Conservation (phyloP, 2,888 invertebrate species). For the Julus scandinavius region DNA sequence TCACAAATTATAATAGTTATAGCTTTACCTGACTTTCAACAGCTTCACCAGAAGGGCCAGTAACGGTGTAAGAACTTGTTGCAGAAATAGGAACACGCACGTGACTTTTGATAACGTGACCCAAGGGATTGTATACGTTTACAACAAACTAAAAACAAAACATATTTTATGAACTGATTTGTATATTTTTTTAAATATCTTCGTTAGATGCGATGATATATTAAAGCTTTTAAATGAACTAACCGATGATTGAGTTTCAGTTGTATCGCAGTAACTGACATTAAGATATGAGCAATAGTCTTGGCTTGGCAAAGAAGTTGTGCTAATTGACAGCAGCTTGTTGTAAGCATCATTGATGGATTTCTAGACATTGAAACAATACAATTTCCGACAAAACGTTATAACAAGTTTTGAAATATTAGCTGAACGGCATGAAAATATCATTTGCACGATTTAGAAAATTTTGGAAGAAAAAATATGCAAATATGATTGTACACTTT, state of each 20-base stretch:
- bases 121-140: constrained; percentile 84
- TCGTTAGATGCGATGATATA: neutral
- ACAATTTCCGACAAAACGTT: too few species aligned
- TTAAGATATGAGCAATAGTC: constrained; percentile 75
- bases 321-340: constrained; percentile 60
- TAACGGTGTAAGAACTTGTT: constrained; percentile 71
- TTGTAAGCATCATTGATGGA: neutral
- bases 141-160: constrained; percentile 72
- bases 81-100: constrained; percentile 69
- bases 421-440: too few species aligned
- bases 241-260: constrained; percentile 68
- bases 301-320: constrained; percentile 56
- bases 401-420: too few species aligned
- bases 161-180: neutral
- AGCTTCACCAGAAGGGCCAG: constrained; percentile 56
- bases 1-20: neutral
- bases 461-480: too few species aligned
- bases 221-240: neutral
- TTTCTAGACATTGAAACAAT: neutral
- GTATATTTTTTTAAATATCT: neutral
- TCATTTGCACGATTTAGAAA: too few species aligned
- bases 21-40: constrained; percentile 51
- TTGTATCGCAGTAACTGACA: constrained; percentile 78
- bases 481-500: too few species aligned
- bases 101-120: constrained; percentile 69